Conservation (phyloP, 1,140 invertebrate genomes). For the Lanistes nyassanus region DNA sequence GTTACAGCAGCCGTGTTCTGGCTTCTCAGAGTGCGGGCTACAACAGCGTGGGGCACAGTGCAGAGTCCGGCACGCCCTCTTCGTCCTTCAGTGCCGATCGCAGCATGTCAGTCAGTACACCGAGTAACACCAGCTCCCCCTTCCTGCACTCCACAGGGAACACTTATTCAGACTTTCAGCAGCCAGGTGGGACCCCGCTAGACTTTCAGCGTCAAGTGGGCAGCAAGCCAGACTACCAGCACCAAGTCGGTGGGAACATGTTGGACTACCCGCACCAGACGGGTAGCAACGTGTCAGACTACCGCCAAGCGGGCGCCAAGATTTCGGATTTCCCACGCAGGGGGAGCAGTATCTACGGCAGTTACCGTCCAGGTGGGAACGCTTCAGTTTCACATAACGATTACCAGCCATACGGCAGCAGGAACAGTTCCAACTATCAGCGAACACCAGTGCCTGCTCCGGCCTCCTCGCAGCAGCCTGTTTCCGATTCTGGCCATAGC, state of each 20-base stretch:
- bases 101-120: constrained; percentile 38
- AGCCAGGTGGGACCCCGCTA: background rate
- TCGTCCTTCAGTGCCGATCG: constrained; percentile 60
- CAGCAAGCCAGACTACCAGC: background rate
- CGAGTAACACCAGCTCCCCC: constrained; percentile 52
- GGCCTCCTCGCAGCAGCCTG: background rate
- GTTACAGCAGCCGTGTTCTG: constrained; percentile 53
- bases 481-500: constrained; percentile 3
- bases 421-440: constrained; percentile 1
- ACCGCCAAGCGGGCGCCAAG: no score
- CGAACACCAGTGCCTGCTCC: background rate
- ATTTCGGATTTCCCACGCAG: no score
- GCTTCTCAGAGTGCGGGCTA: background rate
- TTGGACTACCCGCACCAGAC: no score
- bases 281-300: no score
- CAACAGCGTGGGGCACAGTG: constrained; percentile 17
- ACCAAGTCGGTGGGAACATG: background rate
- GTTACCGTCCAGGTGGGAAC: background rate
- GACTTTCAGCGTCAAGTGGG: background rate
- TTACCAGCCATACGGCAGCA: background rate
- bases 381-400: background rate
- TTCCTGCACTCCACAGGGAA: constrained; percentile 23
- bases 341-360: no score
- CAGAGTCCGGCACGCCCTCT: constrained; percentile 54
- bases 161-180: background rate